These are phyloP conservation scores for Lithophane ornitopus DNA, from an alignment of 2,888 invertebrate genomes.

Conservation along the genomic window DNA sequence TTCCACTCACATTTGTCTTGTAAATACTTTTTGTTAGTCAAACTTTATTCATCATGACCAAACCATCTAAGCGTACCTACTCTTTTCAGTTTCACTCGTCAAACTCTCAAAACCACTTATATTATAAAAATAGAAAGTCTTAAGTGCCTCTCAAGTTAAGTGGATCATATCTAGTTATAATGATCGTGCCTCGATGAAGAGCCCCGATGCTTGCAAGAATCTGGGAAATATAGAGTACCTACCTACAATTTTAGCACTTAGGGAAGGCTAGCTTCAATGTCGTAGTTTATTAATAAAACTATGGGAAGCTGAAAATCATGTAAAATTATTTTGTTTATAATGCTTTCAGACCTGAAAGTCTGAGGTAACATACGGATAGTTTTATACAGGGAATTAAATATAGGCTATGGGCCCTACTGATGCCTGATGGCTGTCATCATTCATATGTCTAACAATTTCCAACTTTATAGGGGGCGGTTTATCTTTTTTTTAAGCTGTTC, in stretches of 20 bases:
- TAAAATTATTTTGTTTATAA: neutral
- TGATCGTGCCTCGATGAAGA: conserved; percentile 24
- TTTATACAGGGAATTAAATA: neutral
- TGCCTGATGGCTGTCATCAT: too few species aligned
- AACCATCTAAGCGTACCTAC: too few species aligned
- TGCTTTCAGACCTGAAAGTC: neutral
- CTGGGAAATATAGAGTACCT: neutral
- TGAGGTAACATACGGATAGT: neutral
- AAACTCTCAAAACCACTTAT: conserved; percentile 14
- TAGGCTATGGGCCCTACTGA: neutral
- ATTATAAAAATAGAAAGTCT: conserved; percentile 26
- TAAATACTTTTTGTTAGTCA: neutral
- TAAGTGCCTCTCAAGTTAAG: conserved; percentile 36
- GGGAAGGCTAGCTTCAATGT: neutral
- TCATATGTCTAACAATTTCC: neutral
- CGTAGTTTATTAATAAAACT: neutral
- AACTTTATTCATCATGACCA: neutral
- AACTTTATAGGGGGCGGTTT: neutral
- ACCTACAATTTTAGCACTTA: neutral
- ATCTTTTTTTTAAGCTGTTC: neutral
- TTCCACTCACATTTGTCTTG: neutral
- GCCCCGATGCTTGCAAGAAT: conserved; percentile 5
- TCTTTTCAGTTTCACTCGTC: neutral
- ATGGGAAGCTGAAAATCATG: neutral
- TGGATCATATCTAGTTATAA: conserved; percentile 44